These are phyloP conservation scores for Siderastrea radians DNA, from an alignment of 92 coral and sea anemone species.

Conservation along the genomic window DNA sequence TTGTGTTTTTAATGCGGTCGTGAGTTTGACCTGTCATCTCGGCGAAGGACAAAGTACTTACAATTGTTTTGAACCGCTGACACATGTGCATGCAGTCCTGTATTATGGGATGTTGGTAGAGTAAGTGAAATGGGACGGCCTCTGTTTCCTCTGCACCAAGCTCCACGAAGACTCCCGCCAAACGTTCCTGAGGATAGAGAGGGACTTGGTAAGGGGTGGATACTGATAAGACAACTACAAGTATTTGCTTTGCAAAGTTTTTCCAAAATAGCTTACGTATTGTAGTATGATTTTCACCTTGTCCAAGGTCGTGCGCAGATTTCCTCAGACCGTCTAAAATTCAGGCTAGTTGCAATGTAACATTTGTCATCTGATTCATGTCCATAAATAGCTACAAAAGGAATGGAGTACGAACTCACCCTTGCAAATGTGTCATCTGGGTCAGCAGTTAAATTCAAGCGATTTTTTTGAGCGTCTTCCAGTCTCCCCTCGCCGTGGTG, in stretches of 20 bases:
- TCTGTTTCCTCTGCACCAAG: conserved; percentile 94
- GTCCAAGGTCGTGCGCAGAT: conserved; percentile 80
- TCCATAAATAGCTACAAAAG: no score
- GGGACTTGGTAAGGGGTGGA: neutral
- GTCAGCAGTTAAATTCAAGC: conserved; percentile 85
- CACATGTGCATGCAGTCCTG: conserved; percentile 97
- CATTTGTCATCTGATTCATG: no score
- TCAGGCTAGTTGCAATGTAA: no score
- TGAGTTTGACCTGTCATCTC: neutral
- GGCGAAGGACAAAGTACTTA: conserved; percentile 45
- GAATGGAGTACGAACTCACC: conserved; percentile 60
- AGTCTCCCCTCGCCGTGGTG: conserved; percentile 90
- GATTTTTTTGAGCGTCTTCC: conserved; percentile 77
- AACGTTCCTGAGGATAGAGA: conserved; percentile 79
- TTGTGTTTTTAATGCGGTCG: neutral
- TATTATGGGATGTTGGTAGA: conserved; percentile 96
- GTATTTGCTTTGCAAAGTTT: neutral
- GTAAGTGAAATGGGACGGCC: conserved; percentile 88
- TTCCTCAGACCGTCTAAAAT: conserved; percentile 14
- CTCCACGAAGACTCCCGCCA: conserved; percentile 87
- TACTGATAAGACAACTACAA: neutral
- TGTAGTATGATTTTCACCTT: conserved; percentile 58
- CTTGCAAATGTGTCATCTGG: conserved; percentile 85
- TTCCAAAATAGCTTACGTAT: neutral
- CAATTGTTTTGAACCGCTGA: conserved; percentile 85